These are phyloP conservation scores for Bombus confusus DNA, from an alignment of 1,140 invertebrate species.

Conservation along the genomic window DNA sequence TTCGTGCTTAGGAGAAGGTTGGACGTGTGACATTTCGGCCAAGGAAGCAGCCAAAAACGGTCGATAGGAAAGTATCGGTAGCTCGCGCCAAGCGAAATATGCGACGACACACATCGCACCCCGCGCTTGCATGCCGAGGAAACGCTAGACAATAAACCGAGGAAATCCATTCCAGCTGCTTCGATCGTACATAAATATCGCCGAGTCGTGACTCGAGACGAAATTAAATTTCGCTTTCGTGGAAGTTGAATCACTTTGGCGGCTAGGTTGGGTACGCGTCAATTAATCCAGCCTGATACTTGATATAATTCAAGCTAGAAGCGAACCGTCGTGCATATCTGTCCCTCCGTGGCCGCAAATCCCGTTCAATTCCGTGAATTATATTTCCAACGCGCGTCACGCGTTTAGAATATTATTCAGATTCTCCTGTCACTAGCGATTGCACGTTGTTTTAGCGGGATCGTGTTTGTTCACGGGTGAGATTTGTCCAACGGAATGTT, in stretches of 20 bases:
- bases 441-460: background rate
- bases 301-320: background rate
- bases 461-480: background rate
- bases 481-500: no score
- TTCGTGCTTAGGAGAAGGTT: background rate
- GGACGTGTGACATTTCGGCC: background rate
- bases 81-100: slow-evolving; percentile 4
- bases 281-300: slow-evolving; percentile 1
- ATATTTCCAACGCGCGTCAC: background rate
- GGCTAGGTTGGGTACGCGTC: background rate
- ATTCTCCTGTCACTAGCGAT: background rate
- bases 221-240: slow-evolving; percentile 4
- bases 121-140: background rate
- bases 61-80: background rate
- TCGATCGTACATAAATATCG: slow-evolving; percentile 18
- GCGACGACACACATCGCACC: background rate
- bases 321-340: background rate
- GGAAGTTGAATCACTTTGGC: background rate
- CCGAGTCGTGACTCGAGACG: background rate
- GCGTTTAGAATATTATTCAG: background rate
- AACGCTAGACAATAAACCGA: slow-evolving; percentile 1
- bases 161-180: slow-evolving; percentile 12
- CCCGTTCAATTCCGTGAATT: background rate
- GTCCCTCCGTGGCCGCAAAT: background rate
- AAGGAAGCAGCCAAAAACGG: background rate